A percentile compares a stretch with the other conserved stretches of the same genome.
Conservation (phyloP, 2,113 vertebrate species). For the Upupa epops region DNA sequence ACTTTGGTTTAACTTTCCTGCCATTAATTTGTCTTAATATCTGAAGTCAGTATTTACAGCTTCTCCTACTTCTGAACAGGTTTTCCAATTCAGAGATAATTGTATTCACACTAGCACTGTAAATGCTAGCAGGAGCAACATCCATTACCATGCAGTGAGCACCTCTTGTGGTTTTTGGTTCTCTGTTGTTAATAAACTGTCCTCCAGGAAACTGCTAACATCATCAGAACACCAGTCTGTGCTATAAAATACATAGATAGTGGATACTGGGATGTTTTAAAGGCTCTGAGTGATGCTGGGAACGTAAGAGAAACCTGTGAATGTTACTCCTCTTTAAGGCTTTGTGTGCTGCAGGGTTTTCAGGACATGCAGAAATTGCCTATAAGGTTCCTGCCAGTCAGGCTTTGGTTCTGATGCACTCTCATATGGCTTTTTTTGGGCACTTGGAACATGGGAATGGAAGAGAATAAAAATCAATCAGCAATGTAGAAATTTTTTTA, state of each 20-base stretch:
- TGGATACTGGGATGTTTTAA: neutral
- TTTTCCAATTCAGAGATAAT: constrained; percentile 19
- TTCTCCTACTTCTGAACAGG: neutral
- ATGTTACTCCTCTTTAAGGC: neutral
- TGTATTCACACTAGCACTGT: neutral
- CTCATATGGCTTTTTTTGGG: neutral
- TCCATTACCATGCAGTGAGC: neutral
- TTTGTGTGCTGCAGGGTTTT: neutral
- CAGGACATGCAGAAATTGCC: neutral
- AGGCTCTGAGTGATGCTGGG: neutral
- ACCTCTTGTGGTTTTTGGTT: neutral
- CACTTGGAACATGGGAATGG: neutral
- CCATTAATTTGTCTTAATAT: neutral
- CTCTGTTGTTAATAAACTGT: neutral
- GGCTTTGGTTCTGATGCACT: neutral
- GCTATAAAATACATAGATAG: neutral
- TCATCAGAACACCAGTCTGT: neutral
- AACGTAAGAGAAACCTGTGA: neutral
- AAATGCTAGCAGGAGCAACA: neutral
- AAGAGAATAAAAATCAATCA: neutral
- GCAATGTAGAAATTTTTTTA: neutral
- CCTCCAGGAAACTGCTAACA: neutral
- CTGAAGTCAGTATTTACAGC: neutral
- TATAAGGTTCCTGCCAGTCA: neutral
- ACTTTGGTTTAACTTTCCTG: neutral